Base-by-base conservation (phyloP, 2,888 invertebrate species). In the Fragum fragum region DNA sequence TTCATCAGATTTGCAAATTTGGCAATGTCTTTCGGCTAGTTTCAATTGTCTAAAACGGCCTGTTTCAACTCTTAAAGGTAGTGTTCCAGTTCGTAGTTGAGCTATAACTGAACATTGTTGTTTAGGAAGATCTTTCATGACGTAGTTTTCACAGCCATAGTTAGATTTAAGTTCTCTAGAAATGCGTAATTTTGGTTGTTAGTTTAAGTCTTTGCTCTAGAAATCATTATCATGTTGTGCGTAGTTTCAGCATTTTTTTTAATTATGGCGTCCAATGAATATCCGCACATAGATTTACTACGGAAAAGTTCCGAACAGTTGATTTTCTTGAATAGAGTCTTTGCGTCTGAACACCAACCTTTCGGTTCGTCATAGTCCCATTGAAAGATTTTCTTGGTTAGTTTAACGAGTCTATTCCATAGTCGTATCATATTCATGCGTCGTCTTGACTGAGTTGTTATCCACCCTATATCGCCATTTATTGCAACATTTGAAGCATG, bases 361-460 rank as follows among this genome's bases (percentile, higher is more conserved):
- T 28, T 26, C 9, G 5, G 18, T 29, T 69, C 52, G 5, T 47
- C 26, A 23, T 47, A 69, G 23, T 69, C 69, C 69, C 69, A 69
- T 23, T 9, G 11, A 47, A 69, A 69, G 23, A 47, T 23, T 52
- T 69, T 69, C 52, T 69, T 69, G 23, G 69, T 69, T 21, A 69
- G 52, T 29, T 42, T 21, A 61, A 59, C 59, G 9, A 26, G 59
- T 59, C 59, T 11, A 26, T 26, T 21, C 59, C 59, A 59, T 59
- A 59, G 16, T 26, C 23, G 3, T 26, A 59, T 26, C 28, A 59
- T 59, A 21, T 21, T 28, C 18, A 29, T 9, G 6, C 26, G 61
- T 28, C 32, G 21, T 6, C 29, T 9, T n/a, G 18, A 18, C 32
- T 26, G 6, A 2, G 14, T 61, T 29, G 1, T 23, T 5, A 29